Evolutionary conservation across 2,113 vertebrate genomes (phyloP).

Genomic region (Salvator merianae): DNA sequence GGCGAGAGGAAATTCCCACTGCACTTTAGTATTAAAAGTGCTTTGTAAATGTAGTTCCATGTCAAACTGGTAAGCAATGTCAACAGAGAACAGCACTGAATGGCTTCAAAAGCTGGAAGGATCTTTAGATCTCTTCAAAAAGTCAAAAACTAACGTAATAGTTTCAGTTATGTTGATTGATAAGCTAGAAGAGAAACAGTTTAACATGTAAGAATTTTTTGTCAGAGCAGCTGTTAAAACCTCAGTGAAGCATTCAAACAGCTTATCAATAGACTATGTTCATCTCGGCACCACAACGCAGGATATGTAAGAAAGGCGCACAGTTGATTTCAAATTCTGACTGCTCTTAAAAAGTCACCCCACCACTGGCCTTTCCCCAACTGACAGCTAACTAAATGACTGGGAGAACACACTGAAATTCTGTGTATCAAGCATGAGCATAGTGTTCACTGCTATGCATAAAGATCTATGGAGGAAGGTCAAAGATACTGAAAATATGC

Average conservation of each 20-base stretch:
- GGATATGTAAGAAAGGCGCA: background rate
- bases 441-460: background rate
- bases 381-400: background rate
- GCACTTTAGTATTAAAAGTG: background rate
- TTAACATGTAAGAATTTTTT: background rate
- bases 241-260: constrained; percentile 32
- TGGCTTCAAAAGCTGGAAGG: background rate
- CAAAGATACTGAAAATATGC: background rate
- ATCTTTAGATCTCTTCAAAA: background rate
- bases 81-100: background rate
- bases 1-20: constrained; percentile 12
- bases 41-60: background rate
- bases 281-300: constrained; percentile 30
- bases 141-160: background rate
- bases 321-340: background rate
- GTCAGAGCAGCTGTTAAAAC: background rate
- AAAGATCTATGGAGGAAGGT: background rate
- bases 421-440: background rate
- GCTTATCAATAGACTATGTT: constrained; percentile 20
- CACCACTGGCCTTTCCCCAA: background rate
- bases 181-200: too few species aligned
- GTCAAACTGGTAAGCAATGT: background rate
- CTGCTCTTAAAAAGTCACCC: background rate
- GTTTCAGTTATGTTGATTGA: too few species aligned
- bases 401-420: background rate